Base-by-base conservation (phyloP, 1,140 invertebrate genomes). In the Lethrus apterus region DNA sequence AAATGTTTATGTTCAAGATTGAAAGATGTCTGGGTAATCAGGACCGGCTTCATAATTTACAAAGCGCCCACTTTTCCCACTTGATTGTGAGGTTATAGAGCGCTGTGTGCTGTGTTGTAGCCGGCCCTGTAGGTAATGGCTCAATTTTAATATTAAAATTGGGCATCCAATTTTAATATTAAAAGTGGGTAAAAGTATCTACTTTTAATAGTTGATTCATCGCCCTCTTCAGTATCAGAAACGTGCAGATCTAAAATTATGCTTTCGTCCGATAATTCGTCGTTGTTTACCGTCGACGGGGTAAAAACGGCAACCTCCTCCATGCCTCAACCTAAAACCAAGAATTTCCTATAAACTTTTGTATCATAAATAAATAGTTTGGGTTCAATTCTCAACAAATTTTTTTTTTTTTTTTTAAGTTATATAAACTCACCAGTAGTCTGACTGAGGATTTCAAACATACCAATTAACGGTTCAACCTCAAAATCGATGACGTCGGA, bases 171-270 rank as follows among this genome's bases (percentile, higher is more conserved):
- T 33, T 33, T 14, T 33, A 33, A n/a, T 1, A 33, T 14, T 33
- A 11, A 33, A 36, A 20, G 4, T 5, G 11, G 4, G 14, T 2
- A 21, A 38, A 38, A 21, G 24, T 38, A 4, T 14, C 0, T 17
- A 8, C n/a, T 38, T 14, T 21, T 21, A 11, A 38, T 21, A 21
- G 20, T 38, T 38, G 20, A 38, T 38, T 38, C 35, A 11, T 18
- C 24, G 7, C 19, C 20, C 4, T 38, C 35, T 23, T 38, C 35
- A 9, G 35, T 38, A 38, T 38, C 35, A n/a, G 35, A 38, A 7
- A 38, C 35, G 19, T 38, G 35, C 13, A 38, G 18, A 38, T 38
- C 35, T 38, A 38, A 23, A 38, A 21, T 38, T 21, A 38, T 38
- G 24, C 35, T 38, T 21, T 38, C 35, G 24, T 38, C 35, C 2